Percentiles rank a stretch among this genome's conserved stretches.
Conservation (phyloP, 2,888 invertebrate species). For the Lepeophtheirus nordmannii region DNA sequence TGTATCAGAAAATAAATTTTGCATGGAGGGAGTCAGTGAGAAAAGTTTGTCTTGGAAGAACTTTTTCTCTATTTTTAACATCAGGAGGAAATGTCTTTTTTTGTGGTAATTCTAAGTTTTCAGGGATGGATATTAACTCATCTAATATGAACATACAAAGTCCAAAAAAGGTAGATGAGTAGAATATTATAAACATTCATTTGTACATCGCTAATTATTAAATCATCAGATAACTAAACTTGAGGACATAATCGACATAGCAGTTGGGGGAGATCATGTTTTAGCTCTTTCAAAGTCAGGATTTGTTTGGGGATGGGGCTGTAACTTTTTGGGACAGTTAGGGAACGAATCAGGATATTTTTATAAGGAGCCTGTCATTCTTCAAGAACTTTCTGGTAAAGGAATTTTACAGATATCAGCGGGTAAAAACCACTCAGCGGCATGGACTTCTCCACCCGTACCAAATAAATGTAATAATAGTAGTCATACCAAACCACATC, state of each 20-base stretch:
- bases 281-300: slow-evolving; percentile 43
- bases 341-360: slow-evolving; percentile 44
- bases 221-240: not conserved
- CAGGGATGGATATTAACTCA: not conserved
- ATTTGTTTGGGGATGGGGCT: slow-evolving; percentile 48
- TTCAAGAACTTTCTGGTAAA: slow-evolving; percentile 40
- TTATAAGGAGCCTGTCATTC: slow-evolving; percentile 43
- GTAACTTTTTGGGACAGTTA: slow-evolving; percentile 46
- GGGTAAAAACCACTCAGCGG: slow-evolving; percentile 47
- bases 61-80: slow-evolving; percentile 47
- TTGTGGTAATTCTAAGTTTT: slow-evolving; percentile 37
- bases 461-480: slow-evolving; percentile 20
- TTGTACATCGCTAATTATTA: not conserved
- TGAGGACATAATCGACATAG: slow-evolving; percentile 41
- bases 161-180: not conserved
- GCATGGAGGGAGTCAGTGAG: slow-evolving; percentile 33
- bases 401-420: slow-evolving; percentile 45
- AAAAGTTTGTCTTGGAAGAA: slow-evolving; percentile 48
- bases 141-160: not conserved
- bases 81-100: slow-evolving; percentile 44
- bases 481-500: slow-evolving; percentile 30
- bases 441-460: slow-evolving; percentile 42
- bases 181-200: too few relatives aligned
- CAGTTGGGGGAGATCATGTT: slow-evolving; percentile 47
- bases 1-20: not conserved